Base-by-base conservation (phyloP, 2,797 vertebrate species). In the Rhodeus uyekii region DNA sequence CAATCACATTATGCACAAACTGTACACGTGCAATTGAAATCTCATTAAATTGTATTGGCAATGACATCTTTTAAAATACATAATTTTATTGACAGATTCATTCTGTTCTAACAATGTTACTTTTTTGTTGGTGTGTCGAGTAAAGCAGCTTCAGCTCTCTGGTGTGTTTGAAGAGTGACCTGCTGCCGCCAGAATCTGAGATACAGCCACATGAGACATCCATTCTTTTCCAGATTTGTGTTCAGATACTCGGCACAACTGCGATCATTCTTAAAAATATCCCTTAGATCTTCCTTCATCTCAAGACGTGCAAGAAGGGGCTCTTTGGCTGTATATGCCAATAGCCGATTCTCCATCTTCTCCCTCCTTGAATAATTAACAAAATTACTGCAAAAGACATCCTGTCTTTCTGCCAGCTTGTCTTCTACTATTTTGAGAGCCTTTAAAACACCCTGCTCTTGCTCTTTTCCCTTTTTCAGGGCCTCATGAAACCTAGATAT, bases 191-290 rank as follows among this genome's bases (percentile, higher is more conserved):
- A 99, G 4, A 98, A 97, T 83, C 94, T 95, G 71, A 99, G 94
- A 88, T 99, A 99, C 7, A 98, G 88, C 97, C 98, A 99, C 98
- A 99, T 98, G 74, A 99, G 93, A 85, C 90, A 97, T 84, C 98
- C 98, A 8, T 99, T 99, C 86, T 91, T 96, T 82, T 87, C 93
- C 86, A 90, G 96, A 92, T 96, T 95, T 86, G 91, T 93, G 87
- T 98, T 98, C 61, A 96, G 87, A 83, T 95, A 18, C 42, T 94
- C 94, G 0, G 97, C 96, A 90, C 98, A 99, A 84, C 96, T 89
- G 10, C 92, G 96, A 86, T 99, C 98, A 19, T 96, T 93, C 84
- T 94, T 96, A 90, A 99, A 99, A 92, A 99, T 97, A 86, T 98
- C 95, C 72, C 90, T 94, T 78, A 99, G 91, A 82, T 95, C 96